Base-by-base conservation (phyloP, 2,797 vertebrate genomes). In the Tapera naevia region DNA sequence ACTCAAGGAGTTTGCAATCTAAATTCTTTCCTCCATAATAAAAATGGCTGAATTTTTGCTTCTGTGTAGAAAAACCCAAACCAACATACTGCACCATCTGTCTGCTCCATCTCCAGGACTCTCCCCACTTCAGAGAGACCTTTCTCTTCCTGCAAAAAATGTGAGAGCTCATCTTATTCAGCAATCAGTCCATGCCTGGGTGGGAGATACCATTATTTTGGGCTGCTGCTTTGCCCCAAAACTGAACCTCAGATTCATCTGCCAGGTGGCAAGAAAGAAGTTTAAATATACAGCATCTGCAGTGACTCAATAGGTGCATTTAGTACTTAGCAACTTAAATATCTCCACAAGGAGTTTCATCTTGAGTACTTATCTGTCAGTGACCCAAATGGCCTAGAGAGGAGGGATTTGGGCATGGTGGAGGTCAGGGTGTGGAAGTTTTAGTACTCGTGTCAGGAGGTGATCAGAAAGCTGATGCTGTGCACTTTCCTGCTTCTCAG, bases 401-500 rank as follows among this genome's bases (percentile, higher is more conserved):
- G 61, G 32, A 87, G 64, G 64, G 69, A 91, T 89, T 67, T 94
- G 71, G 74, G 37, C 72, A 65, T 33, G 53, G 92, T 93, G 46
- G 73, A 88, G 81, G 89, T 83, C 84, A 83, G 86, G 50, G 35
- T 24, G 37, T 83, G 45, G 79, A 94, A 95, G 87, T 80, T 83
- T 51, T 0, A 91, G 60, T 41, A 9, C 18, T 66, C 2, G 0
- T 91, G 91, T 94, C 90, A 87, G 91, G 83, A 94, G 91, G 90
- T 82, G 91, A 87, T 91, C 78, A 76, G 94, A 91, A 87, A 92
- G 78, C 88, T 96, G 93, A 82, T 91, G 91, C 78, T 81, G 21
- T 85, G 93, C 88, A 90, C 91, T 96, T 96, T 95, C 83, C 67
- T 78, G 75, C 72, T 97, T 61, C 81, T 95, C 92, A 80, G 86